Conservation (phyloP, 2,888 invertebrate species). For the Cerceris ruficornis region DNA sequence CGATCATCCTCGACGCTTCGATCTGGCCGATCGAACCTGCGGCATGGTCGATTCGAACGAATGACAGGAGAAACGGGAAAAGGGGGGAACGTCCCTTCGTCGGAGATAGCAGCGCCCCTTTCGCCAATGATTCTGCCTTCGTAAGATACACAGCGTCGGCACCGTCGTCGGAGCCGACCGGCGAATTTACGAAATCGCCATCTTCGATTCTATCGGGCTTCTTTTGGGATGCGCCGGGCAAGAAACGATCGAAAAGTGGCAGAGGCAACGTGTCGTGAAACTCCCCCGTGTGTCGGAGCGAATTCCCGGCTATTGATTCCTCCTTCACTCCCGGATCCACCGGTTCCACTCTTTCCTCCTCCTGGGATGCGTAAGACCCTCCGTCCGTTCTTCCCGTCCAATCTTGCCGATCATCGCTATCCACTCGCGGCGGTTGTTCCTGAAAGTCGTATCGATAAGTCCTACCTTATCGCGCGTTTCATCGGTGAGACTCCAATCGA, state of each 20-base stretch:
- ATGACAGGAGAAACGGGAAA: not conserved
- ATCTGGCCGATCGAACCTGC: not conserved
- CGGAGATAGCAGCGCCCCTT: not conserved
- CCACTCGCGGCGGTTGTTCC: not conserved
- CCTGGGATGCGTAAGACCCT: not conserved
- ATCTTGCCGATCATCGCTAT: not conserved
- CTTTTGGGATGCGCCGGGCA: too few species aligned
- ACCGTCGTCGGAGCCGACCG: too few species aligned
- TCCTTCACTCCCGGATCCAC: not conserved
- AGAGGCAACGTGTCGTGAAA: slow-evolving; percentile 80
- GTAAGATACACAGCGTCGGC: not conserved
- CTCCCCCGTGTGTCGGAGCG: slow-evolving; percentile 78
- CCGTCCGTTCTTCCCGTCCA: not conserved
- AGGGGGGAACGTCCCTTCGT: not conserved
- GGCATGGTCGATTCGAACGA: not conserved
- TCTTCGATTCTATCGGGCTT: too few species aligned
- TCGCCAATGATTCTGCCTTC: not conserved
- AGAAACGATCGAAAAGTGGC: not conserved
- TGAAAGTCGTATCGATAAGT: too few species aligned
- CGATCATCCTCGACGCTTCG: not conserved
- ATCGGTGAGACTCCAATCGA: too few species aligned
- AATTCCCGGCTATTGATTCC: not conserved
- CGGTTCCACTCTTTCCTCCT: not conserved
- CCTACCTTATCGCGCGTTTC: too few species aligned
- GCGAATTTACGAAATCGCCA: too few species aligned